Evolutionary conservation across 2,888 invertebrate genomes (phyloP), one percentile per base, ranked within the genome.

Genomic region (Coremacera marginata): DNA sequence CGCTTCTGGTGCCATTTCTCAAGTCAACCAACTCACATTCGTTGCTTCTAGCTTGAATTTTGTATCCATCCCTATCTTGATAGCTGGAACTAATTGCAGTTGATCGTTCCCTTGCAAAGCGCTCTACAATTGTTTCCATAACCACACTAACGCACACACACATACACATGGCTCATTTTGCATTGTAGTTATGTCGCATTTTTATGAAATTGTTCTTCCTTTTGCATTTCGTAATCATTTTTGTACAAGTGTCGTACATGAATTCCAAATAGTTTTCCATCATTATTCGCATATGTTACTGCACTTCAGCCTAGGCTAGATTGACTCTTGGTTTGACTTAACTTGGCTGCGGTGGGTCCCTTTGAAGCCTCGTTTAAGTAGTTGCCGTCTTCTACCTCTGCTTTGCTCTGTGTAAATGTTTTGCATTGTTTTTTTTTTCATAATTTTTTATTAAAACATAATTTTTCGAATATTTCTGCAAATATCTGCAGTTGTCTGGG

Each of bases 181-280:
- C 63, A 19, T 25, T 22, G 27, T 62, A 60, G 57, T 19, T 27
- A 22, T 27, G 19, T 27, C 27, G 25, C 62, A 62, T 27, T 25
- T 31, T 19, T 55, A 55, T 5, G 55, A 55, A 62, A 73, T 73
- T 37, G 44, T 49, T 55, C n/a, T 63, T 37, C 74, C 67, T 67
- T 67, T 67, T 74, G 55, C 67, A 67, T 67, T 70, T 60, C 70
- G 31, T 62, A 72, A 62, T 44, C 65, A 74, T 34, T 27, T 65
- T 74, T 67, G 55, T 55, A 67, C 74, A 74, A 67, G 74, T 74
- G 74, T 74, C 55, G 74, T 67, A 74, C 74, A 74, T 67, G 74
- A 34, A 68, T 75, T 75, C 60, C 76, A 65, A 76, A 76, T 76
- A 76, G 76, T 76, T 76, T 76, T 76, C 76, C 65, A 76, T 76